Base-by-base conservation (phyloP, 2,888 invertebrate species). In the Caenorhabditis imperialis region DNA sequence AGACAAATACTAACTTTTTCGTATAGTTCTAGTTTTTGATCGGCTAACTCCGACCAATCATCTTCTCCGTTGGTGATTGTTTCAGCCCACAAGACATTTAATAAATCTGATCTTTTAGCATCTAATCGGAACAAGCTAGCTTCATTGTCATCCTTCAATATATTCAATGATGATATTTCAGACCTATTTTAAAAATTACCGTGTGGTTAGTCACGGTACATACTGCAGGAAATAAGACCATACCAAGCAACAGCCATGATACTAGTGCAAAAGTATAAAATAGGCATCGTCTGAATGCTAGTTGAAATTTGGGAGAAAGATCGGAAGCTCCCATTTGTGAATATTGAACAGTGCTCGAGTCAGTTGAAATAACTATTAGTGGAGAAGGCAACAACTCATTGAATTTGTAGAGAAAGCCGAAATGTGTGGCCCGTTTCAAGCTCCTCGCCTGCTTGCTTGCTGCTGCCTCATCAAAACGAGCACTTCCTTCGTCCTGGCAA, bases 51-150 rank as follows among this genome's bases (percentile, higher is more conserved):
- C 10, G 82, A 80, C 86, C 86, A 86, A 44, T 86, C 86, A 44
- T 83, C 81, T 69, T 86, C 86, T 47, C 76, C 69, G 48, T 84
- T 78, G 2, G 84, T 82, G 35, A 86, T 80, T 7, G 86, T 81
- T 70, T 86, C 86, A 4, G 86, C 86, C 83, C 84, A 86, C 7
- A 86, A 61, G 25, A 86, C 84, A 60, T 86, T 86, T 33, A 86
- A 69, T 45, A 86, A 53, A 54, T 86, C 86, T 20, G 82, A 74
- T 44, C 86, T 70, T 70, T 86, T 84, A 30, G 83, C 78, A 38
- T 86, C 86, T n/a, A 86, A 51, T 3, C 79, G 74, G 48, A 78
- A 78, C 16, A 72, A 42, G 18, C 60, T 53, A 0, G 62, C 69
- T 25, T 65, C 40, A 47, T 62, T 69, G 22, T 69, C 69, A 44